Conservation (phyloP, 2,113 vertebrate genomes). For the Indicator indicator region DNA sequence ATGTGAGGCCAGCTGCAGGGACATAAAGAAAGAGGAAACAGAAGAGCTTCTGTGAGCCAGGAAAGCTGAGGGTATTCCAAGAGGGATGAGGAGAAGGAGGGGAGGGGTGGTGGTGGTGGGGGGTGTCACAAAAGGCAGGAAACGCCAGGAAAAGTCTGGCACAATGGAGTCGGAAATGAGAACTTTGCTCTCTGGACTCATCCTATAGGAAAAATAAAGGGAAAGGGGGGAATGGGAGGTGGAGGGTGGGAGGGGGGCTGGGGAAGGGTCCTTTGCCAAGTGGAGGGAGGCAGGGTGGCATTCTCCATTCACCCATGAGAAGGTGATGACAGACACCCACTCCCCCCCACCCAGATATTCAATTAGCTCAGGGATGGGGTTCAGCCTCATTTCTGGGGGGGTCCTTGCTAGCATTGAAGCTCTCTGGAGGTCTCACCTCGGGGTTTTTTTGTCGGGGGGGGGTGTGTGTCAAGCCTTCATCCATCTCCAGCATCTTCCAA, state of each 20-base stretch:
- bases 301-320: neutral
- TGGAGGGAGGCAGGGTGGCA: neutral
- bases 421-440: neutral
- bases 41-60: constrained; percentile 45
- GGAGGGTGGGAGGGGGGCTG: neutral
- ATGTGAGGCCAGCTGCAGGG: constrained; percentile 12
- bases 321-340: neutral
- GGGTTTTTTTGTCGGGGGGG: neutral
- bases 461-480: neutral
- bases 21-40: constrained; percentile 20
- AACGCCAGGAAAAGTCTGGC: neutral
- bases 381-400: neutral
- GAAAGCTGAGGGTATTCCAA: neutral
- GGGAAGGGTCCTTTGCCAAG: neutral
- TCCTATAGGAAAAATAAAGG: neutral
- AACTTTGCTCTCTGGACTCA: constrained; percentile 28
- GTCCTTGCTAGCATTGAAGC: neutral
- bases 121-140: constrained; percentile 59
- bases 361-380: neutral
- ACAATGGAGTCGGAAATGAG: constrained; percentile 63
- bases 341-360: rapidly evolving
- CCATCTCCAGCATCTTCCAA: neutral
- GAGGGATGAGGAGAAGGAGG: neutral
- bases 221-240: neutral
- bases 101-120: neutral